phyloP scores from a whole-genome alignment of 2,113 vertebrate species.

The Syngnathus typhle region DNA sequence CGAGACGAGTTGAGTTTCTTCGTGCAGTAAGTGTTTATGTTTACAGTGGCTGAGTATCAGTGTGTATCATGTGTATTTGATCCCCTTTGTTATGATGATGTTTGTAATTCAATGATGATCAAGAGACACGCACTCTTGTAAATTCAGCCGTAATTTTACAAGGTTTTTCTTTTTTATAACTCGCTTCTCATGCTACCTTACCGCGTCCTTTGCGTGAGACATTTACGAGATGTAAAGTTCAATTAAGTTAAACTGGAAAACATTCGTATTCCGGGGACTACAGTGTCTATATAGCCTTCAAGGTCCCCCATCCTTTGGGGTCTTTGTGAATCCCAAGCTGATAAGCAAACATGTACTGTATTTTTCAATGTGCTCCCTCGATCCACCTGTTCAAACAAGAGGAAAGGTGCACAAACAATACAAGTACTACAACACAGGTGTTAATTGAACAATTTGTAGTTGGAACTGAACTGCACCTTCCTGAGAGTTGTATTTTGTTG shows the following conservation, averaged over 20 bases:
- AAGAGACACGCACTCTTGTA: background rate
- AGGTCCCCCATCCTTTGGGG: background rate
- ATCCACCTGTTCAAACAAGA: constrained; percentile 5
- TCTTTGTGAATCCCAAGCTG: background rate
- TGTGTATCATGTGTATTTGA: background rate
- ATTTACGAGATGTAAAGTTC: background rate
- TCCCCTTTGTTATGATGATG: too few relatives aligned
- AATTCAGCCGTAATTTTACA: background rate
- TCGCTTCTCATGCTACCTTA: background rate
- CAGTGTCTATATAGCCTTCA: background rate
- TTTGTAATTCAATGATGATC: background rate
- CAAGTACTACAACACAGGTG: background rate
- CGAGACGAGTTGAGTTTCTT: constrained; percentile 23
- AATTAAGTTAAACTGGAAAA: background rate
- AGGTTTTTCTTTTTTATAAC: background rate
- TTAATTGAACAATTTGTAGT: background rate
- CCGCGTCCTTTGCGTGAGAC: background rate
- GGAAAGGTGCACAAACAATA: background rate
- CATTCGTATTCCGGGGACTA: background rate
- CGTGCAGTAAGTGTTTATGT: constrained; percentile 51
- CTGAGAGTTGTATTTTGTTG: background rate
- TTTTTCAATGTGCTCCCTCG: background rate
- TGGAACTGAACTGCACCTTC: background rate
- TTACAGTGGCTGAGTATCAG: constrained; percentile 28
- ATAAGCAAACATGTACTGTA: constrained; percentile 2